Percentiles rank a stretch among this genome's conserved stretches.
Evolutionary conservation across 2,797 vertebrate genomes (phyloP).

Genomic region (Chanos chanos): DNA sequence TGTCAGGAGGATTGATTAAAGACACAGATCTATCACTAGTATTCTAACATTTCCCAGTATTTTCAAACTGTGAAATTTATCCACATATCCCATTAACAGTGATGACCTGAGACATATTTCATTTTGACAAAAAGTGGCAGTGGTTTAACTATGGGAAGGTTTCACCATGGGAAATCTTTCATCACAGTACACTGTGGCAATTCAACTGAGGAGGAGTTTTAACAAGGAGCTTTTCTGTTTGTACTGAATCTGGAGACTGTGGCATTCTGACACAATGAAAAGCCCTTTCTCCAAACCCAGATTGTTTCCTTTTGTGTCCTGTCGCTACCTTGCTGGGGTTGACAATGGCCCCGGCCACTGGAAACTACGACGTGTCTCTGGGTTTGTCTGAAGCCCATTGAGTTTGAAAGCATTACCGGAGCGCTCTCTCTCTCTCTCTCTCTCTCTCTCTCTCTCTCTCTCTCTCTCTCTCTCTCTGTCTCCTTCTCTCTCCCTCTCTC

Average conservation of each 20-base stretch:
- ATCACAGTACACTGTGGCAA: background rate
- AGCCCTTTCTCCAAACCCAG: slow-evolving; percentile 42
- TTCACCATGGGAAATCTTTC: slow-evolving; percentile 30
- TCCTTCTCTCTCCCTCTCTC: background rate
- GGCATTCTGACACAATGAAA: slow-evolving; percentile 42
- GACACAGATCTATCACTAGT: too few relatives aligned
- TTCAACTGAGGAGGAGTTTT: background rate
- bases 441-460: background rate
- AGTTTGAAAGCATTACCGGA: slow-evolving; percentile 47
- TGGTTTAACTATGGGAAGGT: slow-evolving; percentile 25
- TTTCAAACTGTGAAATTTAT: slow-evolving; percentile 14
- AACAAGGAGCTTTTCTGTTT: slow-evolving; percentile 45
- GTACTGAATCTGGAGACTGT: slow-evolving; percentile 33
- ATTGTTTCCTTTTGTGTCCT: slow-evolving; percentile 39
- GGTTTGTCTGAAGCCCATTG: slow-evolving; percentile 47
- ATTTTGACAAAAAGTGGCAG: slow-evolving; percentile 18
- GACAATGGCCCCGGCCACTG: slow-evolving; percentile 49
- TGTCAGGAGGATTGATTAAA: background rate
- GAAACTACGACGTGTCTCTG: slow-evolving; percentile 48
- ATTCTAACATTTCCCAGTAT: background rate
- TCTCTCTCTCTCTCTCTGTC: background rate
- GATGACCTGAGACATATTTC: slow-evolving; percentile 25
- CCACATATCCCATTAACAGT: slow-evolving; percentile 3
- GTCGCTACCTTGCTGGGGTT: slow-evolving; percentile 49
- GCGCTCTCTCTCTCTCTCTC: slow-evolving; percentile 25